A percentile compares a stretch with the other conserved stretches of the same genome.
These are phyloP conservation scores for Platynereis dumerilii DNA, from an alignment of 2,888 invertebrate species.

Conservation along the genomic window DNA sequence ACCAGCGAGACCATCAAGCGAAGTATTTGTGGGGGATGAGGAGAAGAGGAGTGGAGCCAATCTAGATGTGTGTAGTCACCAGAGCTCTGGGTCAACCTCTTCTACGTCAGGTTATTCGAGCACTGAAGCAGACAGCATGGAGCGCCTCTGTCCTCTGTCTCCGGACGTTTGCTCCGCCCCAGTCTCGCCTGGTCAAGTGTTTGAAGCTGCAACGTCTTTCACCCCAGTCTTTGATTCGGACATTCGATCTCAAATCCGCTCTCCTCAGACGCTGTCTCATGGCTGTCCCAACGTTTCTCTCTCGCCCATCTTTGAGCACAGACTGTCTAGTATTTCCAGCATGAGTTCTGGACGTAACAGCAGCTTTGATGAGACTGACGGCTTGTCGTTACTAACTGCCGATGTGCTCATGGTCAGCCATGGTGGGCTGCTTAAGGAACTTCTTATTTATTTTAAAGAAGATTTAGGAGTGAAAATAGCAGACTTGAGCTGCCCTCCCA, in stretches of 20 bases:
- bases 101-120: slow-evolving; percentile 25
- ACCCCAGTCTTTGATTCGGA: slow-evolving; percentile 6
- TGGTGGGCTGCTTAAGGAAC: slow-evolving; percentile 60
- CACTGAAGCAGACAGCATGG: slow-evolving; percentile 3
- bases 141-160: slow-evolving; percentile 1
- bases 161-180: background rate
- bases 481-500: slow-evolving; percentile 11
- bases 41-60: background rate
- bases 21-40: background rate
- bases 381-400: slow-evolving; percentile 39
- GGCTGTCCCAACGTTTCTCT: slow-evolving; percentile 59
- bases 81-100: slow-evolving; percentile 20
- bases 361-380: slow-evolving; percentile 51
- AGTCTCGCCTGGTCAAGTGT: background rate
- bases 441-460: slow-evolving; percentile 57
- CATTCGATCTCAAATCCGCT: slow-evolving; percentile 5
- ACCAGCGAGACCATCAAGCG: background rate
- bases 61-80: background rate
- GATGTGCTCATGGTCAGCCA: slow-evolving; percentile 60
- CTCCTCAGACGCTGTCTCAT: slow-evolving; percentile 11
- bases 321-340: slow-evolving; percentile 51
- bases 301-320: slow-evolving; percentile 51
- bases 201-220: background rate
- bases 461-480: slow-evolving; percentile 24
- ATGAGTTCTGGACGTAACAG: slow-evolving; percentile 57